Evolutionary conservation across 1,140 invertebrate genomes (phyloP).

Genomic region (Conus betulinus): DNA sequence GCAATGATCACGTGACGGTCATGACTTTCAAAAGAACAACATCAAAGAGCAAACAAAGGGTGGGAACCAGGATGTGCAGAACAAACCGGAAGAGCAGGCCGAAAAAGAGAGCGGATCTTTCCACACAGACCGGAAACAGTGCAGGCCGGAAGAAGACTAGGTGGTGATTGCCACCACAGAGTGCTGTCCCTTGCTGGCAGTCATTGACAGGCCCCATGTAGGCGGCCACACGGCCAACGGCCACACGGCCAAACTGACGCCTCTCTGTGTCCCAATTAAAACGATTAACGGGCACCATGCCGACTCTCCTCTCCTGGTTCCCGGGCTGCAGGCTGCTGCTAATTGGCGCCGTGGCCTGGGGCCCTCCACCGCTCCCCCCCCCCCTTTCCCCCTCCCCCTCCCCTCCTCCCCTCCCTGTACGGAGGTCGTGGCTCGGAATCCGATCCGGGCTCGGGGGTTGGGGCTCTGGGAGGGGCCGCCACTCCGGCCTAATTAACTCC

Average conservation of each 20-base stretch:
- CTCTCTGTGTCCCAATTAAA: not conserved
- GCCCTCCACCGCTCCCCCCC: not conserved
- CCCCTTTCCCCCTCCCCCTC: not conserved
- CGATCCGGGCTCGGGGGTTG: too few species aligned
- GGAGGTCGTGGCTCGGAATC: too few species aligned
- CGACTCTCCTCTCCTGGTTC: not conserved
- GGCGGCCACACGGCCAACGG: not conserved
- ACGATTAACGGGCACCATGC: not conserved
- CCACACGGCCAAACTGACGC: not conserved
- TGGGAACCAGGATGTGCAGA: too few species aligned
- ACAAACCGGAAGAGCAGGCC: too few species aligned
- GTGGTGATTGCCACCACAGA: not conserved
- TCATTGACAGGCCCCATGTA: not conserved
- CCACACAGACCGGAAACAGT: not conserved
- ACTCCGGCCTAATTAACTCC: not conserved
- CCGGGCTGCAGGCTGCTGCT: not conserved
- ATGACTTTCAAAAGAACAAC: too few species aligned
- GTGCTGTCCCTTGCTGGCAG: not conserved
- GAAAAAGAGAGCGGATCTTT: too few species aligned
- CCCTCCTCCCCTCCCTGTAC: not conserved
- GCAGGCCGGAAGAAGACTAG: not conserved
- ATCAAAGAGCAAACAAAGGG: too few species aligned
- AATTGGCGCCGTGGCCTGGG: not conserved
- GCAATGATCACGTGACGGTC: too few species aligned
- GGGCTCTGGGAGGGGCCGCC: not conserved